Conservation (phyloP, 2,113 vertebrate genomes). For the Mastomys natalensis region DNA sequence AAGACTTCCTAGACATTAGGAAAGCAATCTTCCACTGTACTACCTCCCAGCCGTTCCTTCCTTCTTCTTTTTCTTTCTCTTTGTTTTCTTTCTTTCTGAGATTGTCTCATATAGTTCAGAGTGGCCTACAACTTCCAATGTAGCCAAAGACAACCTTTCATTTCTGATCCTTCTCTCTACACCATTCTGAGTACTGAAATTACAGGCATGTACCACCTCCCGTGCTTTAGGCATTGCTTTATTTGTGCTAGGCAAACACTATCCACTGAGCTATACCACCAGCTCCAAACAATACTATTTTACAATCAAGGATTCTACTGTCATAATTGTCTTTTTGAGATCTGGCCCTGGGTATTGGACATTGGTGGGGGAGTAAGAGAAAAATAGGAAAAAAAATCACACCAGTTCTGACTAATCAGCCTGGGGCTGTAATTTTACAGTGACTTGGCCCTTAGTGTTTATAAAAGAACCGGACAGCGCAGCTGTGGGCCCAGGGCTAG, state of each 20-base stretch:
- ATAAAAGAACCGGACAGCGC: background rate
- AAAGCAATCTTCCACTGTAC: background rate
- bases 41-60: background rate
- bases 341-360: background rate
- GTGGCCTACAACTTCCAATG: background rate
- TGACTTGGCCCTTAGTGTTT: background rate
- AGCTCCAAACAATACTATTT: background rate
- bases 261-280: background rate
- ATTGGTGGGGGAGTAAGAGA: background rate
- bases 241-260: background rate
- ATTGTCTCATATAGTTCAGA: background rate
- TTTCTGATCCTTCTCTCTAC: background rate
- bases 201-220: background rate
- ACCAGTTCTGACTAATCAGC: background rate
- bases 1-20: background rate
- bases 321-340: background rate
- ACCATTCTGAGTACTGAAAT: background rate
- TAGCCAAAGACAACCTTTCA: background rate
- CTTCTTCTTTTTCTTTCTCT: too few species aligned
- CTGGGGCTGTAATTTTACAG: background rate
- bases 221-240: background rate
- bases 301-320: background rate
- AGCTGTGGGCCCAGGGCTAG: background rate
- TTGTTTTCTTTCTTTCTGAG: background rate
- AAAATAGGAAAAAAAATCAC: background rate